Evolutionary conservation across 2,888 invertebrate genomes (phyloP).

Genomic region (Leucozona laternaria): DNA sequence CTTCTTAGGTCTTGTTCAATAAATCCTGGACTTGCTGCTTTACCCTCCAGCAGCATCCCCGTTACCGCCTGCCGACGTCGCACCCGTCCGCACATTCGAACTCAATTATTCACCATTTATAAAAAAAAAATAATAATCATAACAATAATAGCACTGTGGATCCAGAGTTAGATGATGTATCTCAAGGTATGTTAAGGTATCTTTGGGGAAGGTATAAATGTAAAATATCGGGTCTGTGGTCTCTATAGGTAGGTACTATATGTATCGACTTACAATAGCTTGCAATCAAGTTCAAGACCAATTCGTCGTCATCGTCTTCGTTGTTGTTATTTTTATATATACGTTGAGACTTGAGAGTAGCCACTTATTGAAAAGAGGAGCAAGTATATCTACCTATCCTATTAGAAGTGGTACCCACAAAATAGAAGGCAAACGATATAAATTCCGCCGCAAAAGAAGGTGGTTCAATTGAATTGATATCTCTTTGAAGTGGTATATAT

Average conservation of each 20-base stretch:
- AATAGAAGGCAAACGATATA: constrained; percentile 29
- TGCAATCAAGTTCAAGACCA: constrained; percentile 72
- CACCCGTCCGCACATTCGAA: constrained; percentile 34
- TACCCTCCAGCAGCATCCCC: not conserved
- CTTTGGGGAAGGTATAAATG: not conserved
- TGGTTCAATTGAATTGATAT: constrained; percentile 68
- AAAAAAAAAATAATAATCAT: constrained; percentile 72
- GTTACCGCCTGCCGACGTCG: not conserved
- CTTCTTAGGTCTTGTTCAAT: constrained; percentile 45
- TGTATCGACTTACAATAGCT: constrained; percentile 41
- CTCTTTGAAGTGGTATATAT: constrained; percentile 42
- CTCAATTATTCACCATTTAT: constrained; percentile 71
- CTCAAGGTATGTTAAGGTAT: constrained; percentile 20
- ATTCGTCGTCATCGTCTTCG: constrained; percentile 44
- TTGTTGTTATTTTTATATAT: constrained; percentile 6
- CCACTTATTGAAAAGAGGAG: constrained; percentile 50
- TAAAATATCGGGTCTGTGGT: not conserved
- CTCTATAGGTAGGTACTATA: not conserved
- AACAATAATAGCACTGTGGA: constrained; percentile 63
- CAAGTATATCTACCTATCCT: constrained; percentile 1
- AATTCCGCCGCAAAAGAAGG: constrained; percentile 44
- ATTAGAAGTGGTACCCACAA: constrained; percentile 10
- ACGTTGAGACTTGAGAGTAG: constrained; percentile 33
- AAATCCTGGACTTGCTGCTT: constrained; percentile 53
- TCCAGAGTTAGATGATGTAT: constrained; percentile 40